These are phyloP conservation scores for Ibidorhyncha struthersii DNA, from an alignment of 2,113 vertebrate genomes.

Conservation along the genomic window DNA sequence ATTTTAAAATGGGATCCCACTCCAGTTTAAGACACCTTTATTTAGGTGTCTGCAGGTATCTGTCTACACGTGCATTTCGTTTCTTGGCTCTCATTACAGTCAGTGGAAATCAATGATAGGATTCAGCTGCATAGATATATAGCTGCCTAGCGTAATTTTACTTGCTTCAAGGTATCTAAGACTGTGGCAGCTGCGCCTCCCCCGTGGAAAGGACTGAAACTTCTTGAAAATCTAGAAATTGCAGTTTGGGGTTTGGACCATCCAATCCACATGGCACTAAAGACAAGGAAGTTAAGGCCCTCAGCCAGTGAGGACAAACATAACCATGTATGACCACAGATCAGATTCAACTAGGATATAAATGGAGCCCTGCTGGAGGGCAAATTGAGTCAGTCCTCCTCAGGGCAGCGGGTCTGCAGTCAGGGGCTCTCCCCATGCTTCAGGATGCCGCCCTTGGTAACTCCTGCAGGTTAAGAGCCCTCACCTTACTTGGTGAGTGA, in stretches of 20 bases:
- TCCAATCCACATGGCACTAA: neutral
- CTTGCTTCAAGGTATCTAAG: neutral
- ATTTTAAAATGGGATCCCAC: neutral
- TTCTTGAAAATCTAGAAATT: neutral
- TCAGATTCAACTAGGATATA: neutral
- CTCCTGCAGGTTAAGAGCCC: neutral
- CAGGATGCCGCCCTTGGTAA: neutral
- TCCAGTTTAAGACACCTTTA: neutral
- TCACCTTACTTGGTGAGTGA: neutral
- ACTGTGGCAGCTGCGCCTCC: neutral
- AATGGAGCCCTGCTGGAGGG: neutral
- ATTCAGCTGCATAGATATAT: neutral
- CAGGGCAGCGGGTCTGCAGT: neutral
- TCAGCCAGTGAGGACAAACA: neutral
- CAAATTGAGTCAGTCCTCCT: neutral
- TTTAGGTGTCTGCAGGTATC: neutral
- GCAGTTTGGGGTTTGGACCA: neutral
- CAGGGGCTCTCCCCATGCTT: neutral
- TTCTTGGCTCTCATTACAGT: neutral
- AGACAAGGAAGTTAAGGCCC: neutral
- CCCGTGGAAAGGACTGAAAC: neutral
- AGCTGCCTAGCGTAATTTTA: neutral
- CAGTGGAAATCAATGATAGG: neutral
- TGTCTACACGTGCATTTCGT: neutral
- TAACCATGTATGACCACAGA: neutral